phyloP scores from a whole-genome alignment of 2,888 invertebrate species.

The Caenorhabditis parvicauda region DNA sequence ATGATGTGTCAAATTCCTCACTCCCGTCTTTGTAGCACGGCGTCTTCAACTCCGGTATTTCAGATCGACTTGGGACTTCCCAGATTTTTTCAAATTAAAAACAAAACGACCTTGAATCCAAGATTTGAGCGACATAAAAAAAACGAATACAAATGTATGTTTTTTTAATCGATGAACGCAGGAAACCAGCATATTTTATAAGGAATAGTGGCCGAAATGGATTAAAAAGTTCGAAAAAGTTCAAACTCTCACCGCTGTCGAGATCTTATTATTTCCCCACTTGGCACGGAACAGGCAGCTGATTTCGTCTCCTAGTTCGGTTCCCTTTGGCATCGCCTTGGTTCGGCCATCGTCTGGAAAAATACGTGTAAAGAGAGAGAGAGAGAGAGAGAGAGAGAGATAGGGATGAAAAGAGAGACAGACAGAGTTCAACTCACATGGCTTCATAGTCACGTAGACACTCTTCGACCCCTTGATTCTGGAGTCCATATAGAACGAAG shows the following conservation, averaged over 20 bases:
- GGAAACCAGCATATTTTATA: too few species aligned
- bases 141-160: too few species aligned
- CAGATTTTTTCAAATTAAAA: too few species aligned
- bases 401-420: too few species aligned
- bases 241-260: constrained; percentile 61
- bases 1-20: too few species aligned
- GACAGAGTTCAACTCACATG: constrained; percentile 76
- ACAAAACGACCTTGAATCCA: not conserved
- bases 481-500: constrained; percentile 75
- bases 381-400: too few species aligned
- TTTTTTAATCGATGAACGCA: too few species aligned
- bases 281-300: constrained; percentile 82
- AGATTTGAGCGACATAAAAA: not conserved
- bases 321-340: constrained; percentile 62
- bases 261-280: constrained; percentile 75
- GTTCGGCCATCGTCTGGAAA: constrained; percentile 66
- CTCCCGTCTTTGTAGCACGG: too few species aligned
- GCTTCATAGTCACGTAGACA: constrained; percentile 85
- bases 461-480: constrained; percentile 66
- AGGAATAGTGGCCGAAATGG: not conserved
- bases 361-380: constrained; percentile 13
- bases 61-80: too few species aligned
- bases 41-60: too few species aligned
- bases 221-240: not conserved
- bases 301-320: constrained; percentile 70